Base-by-base conservation (phyloP, 1,140 invertebrate genomes). In the Pachypeltis micranthus region DNA sequence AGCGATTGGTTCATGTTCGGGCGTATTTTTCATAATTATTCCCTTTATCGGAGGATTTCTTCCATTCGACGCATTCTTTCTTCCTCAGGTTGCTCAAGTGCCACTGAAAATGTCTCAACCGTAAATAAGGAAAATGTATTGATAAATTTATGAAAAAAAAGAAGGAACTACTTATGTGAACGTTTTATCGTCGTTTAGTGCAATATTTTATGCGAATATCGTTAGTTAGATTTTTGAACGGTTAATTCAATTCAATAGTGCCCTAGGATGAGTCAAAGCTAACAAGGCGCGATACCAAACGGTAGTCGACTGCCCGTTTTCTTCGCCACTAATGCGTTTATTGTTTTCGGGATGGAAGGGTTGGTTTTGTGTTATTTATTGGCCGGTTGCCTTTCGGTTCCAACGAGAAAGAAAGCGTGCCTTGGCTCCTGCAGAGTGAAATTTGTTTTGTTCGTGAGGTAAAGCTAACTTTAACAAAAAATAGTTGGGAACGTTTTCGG, bases 191-290 rank as follows among this genome's bases (percentile, higher is more conserved):
- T n/a, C n/a, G n/a, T 51, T 16, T 51, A 51, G 47, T 51, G 47
- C 47, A 51, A 51, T 51, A 51, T 51, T 51, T 51, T 51, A 51
- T 21, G 47, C 47, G 47, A 51, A 51, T 51, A 51, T 51, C 12
- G 47, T 51, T 10, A 51, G 47, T 51, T 14, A 21, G 21, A 51
- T 51, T 14, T 51, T 10, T 16, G 21, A 51, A 51, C 21, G 21
- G 47, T 14, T 51, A 10, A 10, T 4, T 14, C 23, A 21, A 51
- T 16, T 21, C 4, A 7, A 51, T 21, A 51, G 47, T 51, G 47
- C 23, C 23, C 47, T 51, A 21, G 21, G 21, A 10, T 14, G 10
- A 16, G 4, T 51, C 47, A 4, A 21, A 51, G n/a, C 47, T 10
- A 10, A 4, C 4, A 51, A 21, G 31, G 23, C 12, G 23, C 47